Base-by-base conservation (phyloP, 2,797 vertebrate species). In the Poliocrania exsul region DNA sequence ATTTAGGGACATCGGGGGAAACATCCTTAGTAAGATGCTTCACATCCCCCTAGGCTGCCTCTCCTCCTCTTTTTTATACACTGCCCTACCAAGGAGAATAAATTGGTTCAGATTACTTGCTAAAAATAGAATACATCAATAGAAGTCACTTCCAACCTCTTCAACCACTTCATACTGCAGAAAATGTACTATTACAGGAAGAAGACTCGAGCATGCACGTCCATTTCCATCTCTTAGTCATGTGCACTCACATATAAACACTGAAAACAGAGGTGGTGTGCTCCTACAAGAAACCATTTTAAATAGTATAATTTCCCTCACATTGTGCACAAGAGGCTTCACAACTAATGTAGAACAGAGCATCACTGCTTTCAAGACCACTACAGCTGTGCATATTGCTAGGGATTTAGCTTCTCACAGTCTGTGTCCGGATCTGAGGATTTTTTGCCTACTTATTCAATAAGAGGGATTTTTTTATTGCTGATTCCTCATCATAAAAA, bases 101-200 rank as follows among this genome's bases (percentile, higher is more conserved):
- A 94, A 96, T 29, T 73, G 79, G 35, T 89, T 89, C 50, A 82
- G 81, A 91, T 89, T 87, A 87, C 75, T 60, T 92, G 72, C 75
- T 91, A 90, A 95, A 86, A 96, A 93, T 61, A 96, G 79, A 92
- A 81, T n/a, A 33, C 70, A 65, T 91, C 91, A 83, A 81, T 90
- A 91, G 75, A 93, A 91, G 66, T 83, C 35, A 67, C 49, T 74
- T 90, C 40, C 54, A 89, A 42, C 69, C 64, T 71, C 61, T 89
- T 91, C 58, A 88, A 72, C 69, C 71, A 65, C 85, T 83, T 78
- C 58, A 65, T 49, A 33, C 13, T 82, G 69, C 65, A 86, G 31
- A 90, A 86, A 60, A 85, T 10, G 13, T 53, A 33, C 49, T 29
- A 28, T 24, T 61, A 31, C 1, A 66, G 46, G 26, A 77, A 85